Base-by-base conservation (phyloP, 2,888 invertebrate genomes). In the Xylota sylvarum region DNA sequence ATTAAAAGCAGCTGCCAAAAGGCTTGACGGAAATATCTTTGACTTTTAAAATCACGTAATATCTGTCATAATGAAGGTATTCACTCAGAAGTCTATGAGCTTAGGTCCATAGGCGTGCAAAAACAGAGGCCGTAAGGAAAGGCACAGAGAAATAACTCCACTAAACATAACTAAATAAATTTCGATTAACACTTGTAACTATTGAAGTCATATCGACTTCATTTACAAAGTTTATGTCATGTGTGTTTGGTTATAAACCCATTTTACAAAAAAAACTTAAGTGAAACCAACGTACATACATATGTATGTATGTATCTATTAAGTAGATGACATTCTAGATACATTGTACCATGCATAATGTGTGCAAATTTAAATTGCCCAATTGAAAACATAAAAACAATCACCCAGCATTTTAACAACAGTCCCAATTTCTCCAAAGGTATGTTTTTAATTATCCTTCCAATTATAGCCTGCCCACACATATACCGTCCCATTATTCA, bases 371-470 rank as follows among this genome's bases (percentile, higher is more conserved):
- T 55, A 43, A 30, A 67, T 52, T 40, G 40, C 27, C 37, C 40
- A 35, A 55, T 23, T 40, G n/a, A 30, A 64, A 17, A n/a, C 30
- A 32, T 12, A 23, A 50, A 65, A 62, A n/a, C 9, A 9, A 23
- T 10, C 5, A 43, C 27, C n/a, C 10, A 5, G 14, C 12, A 32
- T 9, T 32, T 37, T 12, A 62, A 62, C 48, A 62, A 27, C 30
- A 32, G 48, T 46, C 46, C 43, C 32, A 56, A 43, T 55, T 76
- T 65, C 5, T 76, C 5, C 10, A 35, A 65, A 14, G 43, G 14
- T 55, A 56, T 48, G 37, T 40, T 76, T 76, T 76, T 58, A 67
- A 67, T 76, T 67, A 67, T 65, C 77, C 67, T 58, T 67, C 67
- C 48, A 67, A 76, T 76, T 67, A 76, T 56, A 58, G 30, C 55